phyloP scores from a whole-genome alignment of 2,797 vertebrate species.

The Buceros bicornis region DNA sequence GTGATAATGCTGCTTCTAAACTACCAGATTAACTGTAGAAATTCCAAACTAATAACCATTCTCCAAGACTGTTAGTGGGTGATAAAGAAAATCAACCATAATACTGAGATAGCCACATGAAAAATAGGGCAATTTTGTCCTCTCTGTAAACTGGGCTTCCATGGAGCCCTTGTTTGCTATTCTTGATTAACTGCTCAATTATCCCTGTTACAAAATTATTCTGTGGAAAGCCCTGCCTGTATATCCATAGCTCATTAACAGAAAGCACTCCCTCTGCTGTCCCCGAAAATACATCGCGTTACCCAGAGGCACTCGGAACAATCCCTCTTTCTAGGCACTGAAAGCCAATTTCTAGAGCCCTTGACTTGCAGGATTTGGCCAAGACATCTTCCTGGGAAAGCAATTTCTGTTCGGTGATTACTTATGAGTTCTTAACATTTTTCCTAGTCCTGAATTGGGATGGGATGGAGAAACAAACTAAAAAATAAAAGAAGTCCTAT shows the following conservation, averaged over 20 bases:
- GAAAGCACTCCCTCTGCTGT: slow-evolving; percentile 41
- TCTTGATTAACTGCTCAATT: slow-evolving; percentile 73
- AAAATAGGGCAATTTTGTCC: slow-evolving; percentile 74
- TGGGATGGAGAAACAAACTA: background rate
- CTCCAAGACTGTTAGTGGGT: slow-evolving; percentile 39
- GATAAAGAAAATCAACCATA: slow-evolving; percentile 68
- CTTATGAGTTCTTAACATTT: background rate
- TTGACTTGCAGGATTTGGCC: background rate
- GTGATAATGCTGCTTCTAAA: slow-evolving; percentile 37
- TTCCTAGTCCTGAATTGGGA: background rate
- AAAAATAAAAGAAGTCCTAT: background rate
- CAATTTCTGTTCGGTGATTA: background rate
- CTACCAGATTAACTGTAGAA: slow-evolving; percentile 52
- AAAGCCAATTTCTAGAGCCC: background rate
- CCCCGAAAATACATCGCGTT: background rate
- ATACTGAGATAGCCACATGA: slow-evolving; percentile 64
- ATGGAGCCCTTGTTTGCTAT: slow-evolving; percentile 64
- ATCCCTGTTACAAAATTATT: slow-evolving; percentile 58
- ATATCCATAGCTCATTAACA: slow-evolving; percentile 41
- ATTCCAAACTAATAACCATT: slow-evolving; percentile 61
- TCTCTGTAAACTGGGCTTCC: slow-evolving; percentile 62
- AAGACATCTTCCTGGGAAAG: background rate
- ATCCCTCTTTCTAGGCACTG: background rate
- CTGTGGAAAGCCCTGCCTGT: slow-evolving; percentile 32
- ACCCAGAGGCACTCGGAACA: background rate